Evolutionary conservation across 2,888 invertebrate species (phyloP).

Genomic region (Timema cristinae): DNA sequence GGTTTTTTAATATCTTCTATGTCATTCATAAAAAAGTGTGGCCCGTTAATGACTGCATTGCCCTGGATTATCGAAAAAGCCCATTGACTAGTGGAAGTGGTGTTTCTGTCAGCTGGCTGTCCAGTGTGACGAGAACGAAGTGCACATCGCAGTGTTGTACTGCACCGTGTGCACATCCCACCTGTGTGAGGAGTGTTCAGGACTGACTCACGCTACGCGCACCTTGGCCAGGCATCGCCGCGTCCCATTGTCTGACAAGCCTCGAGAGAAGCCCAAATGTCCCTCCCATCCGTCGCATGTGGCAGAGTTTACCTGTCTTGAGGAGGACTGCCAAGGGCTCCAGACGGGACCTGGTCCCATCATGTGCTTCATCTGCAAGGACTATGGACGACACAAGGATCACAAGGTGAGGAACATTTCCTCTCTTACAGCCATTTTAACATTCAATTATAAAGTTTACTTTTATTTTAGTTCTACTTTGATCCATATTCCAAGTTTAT

Average conservation of each 20-base stretch:
- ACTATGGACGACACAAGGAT: slow-evolving; percentile 53
- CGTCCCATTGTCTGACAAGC: slow-evolving; percentile 54
- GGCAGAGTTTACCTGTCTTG: slow-evolving; percentile 54
- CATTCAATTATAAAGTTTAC: neutral
- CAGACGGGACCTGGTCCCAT: slow-evolving; percentile 42
- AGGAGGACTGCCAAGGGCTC: slow-evolving; percentile 49
- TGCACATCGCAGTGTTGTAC: slow-evolving; percentile 52
- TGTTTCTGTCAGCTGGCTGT: slow-evolving; percentile 41
- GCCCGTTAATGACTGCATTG: no score
- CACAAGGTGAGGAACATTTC: slow-evolving; percentile 47
- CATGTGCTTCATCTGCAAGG: slow-evolving; percentile 57
- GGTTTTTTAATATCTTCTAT: no score
- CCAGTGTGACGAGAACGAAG: slow-evolving; percentile 53
- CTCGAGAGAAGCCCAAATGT: slow-evolving; percentile 53
- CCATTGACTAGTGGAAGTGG: no score
- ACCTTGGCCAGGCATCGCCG: slow-evolving; percentile 51
- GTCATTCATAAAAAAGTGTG: no score
- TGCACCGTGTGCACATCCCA: slow-evolving; percentile 54
- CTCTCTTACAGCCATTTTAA: neutral
- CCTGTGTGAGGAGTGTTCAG: slow-evolving; percentile 52
- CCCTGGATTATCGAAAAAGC: no score
- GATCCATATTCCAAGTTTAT: neutral
- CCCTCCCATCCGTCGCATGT: slow-evolving; percentile 51
- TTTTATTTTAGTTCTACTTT: neutral
- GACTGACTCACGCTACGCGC: slow-evolving; percentile 50